These are phyloP conservation scores for Papilio polyxenes DNA, from an alignment of 1,140 invertebrate genomes.

Conservation along the genomic window DNA sequence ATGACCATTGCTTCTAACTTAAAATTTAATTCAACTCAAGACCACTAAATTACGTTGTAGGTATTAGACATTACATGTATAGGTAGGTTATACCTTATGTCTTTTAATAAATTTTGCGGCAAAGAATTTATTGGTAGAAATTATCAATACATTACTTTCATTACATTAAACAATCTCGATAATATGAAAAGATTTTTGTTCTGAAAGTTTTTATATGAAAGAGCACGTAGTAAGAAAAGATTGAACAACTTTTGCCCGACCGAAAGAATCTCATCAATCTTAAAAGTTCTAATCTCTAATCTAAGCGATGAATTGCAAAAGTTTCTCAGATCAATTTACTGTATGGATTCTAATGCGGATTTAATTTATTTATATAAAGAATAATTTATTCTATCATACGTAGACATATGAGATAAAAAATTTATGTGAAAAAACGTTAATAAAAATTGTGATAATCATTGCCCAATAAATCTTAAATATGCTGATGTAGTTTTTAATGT, in stretches of 20 bases:
- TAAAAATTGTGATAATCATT: neutral
- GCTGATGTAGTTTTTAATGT: too few relatives aligned
- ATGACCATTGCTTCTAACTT: neutral
- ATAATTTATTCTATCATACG: neutral
- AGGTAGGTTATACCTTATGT: too few relatives aligned
- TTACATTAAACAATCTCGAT: slow-evolving; percentile 11
- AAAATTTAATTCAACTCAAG: neutral
- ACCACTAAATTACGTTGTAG: too few relatives aligned
- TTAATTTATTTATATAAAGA: neutral
- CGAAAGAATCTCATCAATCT: slow-evolving; percentile 25
- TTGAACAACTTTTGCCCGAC: slow-evolving; percentile 18
- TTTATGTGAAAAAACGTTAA: neutral
- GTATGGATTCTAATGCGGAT: slow-evolving; percentile 7
- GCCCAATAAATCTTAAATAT: too few relatives aligned
- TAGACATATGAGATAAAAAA: neutral
- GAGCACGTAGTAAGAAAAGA: slow-evolving; percentile 23
- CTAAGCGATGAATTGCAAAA: slow-evolving; percentile 27
- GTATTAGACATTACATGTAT: too few relatives aligned
- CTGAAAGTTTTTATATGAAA: slow-evolving; percentile 18
- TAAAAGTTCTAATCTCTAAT: slow-evolving; percentile 26
- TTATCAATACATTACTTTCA: neutral
- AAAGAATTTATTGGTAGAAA: neutral
- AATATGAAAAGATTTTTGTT: slow-evolving; percentile 17
- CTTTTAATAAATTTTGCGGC: neutral
- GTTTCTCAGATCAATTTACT: slow-evolving; percentile 7